These are phyloP conservation scores for Crax fasciolata DNA, from an alignment of 2,797 vertebrate genomes.

Conservation along the genomic window DNA sequence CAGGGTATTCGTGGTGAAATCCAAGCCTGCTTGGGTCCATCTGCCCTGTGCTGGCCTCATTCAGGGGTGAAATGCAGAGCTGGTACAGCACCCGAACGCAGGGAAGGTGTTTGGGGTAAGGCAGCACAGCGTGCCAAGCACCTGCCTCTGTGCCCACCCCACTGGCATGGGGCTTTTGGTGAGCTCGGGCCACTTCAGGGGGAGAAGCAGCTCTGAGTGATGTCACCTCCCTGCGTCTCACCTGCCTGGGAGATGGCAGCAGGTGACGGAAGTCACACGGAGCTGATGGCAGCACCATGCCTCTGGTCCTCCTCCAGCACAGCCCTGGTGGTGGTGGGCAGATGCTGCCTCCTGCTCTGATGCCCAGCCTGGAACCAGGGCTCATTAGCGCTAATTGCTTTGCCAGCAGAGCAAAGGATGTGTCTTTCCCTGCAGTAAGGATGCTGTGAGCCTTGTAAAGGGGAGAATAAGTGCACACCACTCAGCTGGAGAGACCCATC, in stretches of 20 bases:
- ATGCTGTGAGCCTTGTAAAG: not conserved
- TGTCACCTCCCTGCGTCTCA: not conserved
- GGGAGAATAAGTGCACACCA: not conserved
- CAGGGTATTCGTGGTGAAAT: not conserved
- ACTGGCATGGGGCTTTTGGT: accelerated
- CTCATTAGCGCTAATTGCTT: not conserved
- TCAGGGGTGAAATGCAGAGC: not conserved
- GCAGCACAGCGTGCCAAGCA: accelerated
- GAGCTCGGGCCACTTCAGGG: not conserved
- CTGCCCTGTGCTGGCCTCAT: not conserved
- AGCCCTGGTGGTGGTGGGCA: not conserved
- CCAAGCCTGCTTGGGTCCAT: not conserved
- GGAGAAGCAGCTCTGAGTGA: not conserved
- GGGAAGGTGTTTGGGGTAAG: not conserved
- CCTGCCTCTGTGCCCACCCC: accelerated
- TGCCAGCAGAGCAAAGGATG: not conserved
- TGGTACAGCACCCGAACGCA: not conserved
- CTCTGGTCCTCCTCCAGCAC: accelerated
- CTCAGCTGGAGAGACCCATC: not conserved
- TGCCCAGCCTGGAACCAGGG: not conserved
- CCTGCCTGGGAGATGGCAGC: not conserved
- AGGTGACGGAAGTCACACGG: not conserved
- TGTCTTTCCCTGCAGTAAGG: not conserved
- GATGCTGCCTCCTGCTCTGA: not conserved
- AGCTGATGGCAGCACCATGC: not conserved